Conservation (phyloP, 2,888 invertebrate species). For the Romanomermis culicivorax region DNA sequence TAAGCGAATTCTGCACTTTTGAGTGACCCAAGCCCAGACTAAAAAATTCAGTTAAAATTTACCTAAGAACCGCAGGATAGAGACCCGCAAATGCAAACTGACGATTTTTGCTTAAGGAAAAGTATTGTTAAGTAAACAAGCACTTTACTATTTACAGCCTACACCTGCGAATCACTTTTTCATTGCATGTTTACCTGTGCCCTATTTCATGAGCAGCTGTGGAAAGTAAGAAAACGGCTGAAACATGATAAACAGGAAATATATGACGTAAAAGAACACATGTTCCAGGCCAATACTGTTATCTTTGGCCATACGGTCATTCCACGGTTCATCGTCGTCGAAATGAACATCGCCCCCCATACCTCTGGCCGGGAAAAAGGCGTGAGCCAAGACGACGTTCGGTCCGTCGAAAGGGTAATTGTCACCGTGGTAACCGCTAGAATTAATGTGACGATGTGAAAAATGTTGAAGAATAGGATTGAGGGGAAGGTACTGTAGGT, state of each 20-base stretch:
- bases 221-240: constrained; percentile 22
- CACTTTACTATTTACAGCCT: too few relatives aligned
- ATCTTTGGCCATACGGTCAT: background rate
- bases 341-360: constrained; percentile 16
- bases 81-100: too few relatives aligned
- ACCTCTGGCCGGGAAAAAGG: constrained; percentile 18
- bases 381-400: constrained; percentile 14
- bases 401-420: constrained; percentile 15
- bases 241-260: constrained; percentile 5
- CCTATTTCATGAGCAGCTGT: constrained; percentile 18
- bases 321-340: constrained; percentile 14
- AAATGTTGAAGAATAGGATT: too few relatives aligned
- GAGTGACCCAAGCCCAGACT: constrained; percentile 16
- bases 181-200: too few relatives aligned
- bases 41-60: too few relatives aligned
- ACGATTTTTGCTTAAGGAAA: too few relatives aligned
- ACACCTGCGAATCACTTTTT: too few relatives aligned
- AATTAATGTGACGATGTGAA: background rate
- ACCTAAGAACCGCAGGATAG: too few relatives aligned
- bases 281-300: background rate
- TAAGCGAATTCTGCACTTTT: constrained; percentile 11
- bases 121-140: too few relatives aligned
- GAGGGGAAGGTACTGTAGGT: too few relatives aligned
- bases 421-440: constrained; percentile 12
- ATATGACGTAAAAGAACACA: background rate